phyloP scores from a whole-genome alignment of 2,113 vertebrate genomes.

The Dicrurus megarhynchus region DNA sequence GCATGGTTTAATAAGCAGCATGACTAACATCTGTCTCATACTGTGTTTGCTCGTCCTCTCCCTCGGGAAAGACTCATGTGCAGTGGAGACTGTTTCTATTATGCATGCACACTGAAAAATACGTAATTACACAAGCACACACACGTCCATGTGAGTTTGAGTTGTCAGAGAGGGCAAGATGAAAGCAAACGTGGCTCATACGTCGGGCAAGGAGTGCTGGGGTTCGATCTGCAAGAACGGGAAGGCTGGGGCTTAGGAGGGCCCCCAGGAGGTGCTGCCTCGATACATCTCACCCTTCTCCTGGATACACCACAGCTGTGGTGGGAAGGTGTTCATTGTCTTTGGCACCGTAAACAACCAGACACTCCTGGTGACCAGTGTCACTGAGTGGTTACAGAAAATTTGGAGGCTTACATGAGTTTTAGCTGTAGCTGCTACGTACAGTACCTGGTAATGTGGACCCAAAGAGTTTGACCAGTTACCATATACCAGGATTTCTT shows the following conservation, averaged over 20 bases:
- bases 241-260: fast-evolving
- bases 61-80: not conserved
- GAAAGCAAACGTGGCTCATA: not conserved
- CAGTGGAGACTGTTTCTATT: not conserved
- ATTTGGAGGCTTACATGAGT: not conserved
- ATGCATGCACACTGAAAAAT: not conserved
- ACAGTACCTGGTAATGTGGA: fast-evolving
- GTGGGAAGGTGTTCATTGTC: not conserved
- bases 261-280: not conserved
- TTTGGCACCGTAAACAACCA: not conserved
- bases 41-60: not conserved
- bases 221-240: fast-evolving
- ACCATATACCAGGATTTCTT: not conserved
- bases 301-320: not conserved
- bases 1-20: not conserved
- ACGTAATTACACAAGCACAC: not conserved
- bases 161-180: not conserved
- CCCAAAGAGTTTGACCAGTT: not conserved
- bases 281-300: not conserved
- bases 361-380: not conserved
- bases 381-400: not conserved
- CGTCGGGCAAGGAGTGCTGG: not conserved
- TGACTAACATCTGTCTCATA: not conserved
- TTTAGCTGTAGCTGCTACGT: not conserved
- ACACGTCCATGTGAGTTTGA: not conserved